Evolutionary conservation across 2,113 vertebrate species (phyloP), one percentile per base, ranked within the genome.

Genomic region (Carlito syrichta): DNA sequence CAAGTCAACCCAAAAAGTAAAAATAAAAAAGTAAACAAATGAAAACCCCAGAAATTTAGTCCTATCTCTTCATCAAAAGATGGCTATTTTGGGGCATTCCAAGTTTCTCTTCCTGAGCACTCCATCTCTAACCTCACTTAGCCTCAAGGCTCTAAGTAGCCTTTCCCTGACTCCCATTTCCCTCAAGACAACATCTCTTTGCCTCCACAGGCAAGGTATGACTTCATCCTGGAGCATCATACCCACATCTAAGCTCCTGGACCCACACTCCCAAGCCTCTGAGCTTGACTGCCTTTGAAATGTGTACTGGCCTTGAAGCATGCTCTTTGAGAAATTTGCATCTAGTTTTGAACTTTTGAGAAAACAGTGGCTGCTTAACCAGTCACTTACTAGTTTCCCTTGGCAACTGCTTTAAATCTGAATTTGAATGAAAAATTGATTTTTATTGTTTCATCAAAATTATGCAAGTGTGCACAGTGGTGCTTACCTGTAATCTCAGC

Each of bases 371-470:
- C 62, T 90, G 22, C 40, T 50, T 77, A 81, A 58, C 58, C 19
- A 82, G 27, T 89, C 58, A 52, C 30, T 85, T 82, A 74, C 48
- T 96, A 43, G 54, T 66, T 88, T 78, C 48, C 45, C 25, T 87
- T 45, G 56, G 20, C 89, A 82, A 56, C 22, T 43, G 38, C 58
- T 87, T 92, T 94, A 83, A 97, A n/a, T 45, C 22, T 45, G 91
- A 81, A 93, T 69, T 82, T 85, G 35, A 74, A 81, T 63, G 86
- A 23, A 93, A 91, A 78, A 77, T 71, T 43, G 48, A 82, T 82
- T 89, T 89, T 86, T 83, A 71, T 94, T 91, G 63, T 90, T 96
- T 93, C 62, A 63, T 74, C 91, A 69, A 91, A 96, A 76, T 83
- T 68, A 62, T 48, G 20, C 40, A n/a, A n/a, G n/a, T n/a, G n/a